Evolutionary conservation across 2,797 vertebrate species (phyloP).

Genomic region (Gallirallus australis): DNA sequence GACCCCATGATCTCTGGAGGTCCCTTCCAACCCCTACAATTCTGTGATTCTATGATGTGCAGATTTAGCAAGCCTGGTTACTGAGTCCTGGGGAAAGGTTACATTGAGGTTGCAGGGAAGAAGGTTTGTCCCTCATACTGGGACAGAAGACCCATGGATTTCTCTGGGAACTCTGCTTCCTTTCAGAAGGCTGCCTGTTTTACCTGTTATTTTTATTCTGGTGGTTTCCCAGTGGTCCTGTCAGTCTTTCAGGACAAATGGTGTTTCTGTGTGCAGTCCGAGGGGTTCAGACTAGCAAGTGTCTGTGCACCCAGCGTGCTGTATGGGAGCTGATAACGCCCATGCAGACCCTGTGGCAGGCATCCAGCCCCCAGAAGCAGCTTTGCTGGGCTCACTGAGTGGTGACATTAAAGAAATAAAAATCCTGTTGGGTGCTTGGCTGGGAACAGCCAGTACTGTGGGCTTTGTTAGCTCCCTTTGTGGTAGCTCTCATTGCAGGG

Average conservation of each 20-base stretch:
- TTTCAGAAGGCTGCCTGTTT: neutral
- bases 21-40: too few species aligned
- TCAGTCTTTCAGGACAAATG: neutral
- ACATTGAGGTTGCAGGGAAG: neutral
- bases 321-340: neutral
- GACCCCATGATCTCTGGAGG: too few species aligned
- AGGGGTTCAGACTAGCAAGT: neutral
- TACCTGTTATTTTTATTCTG: neutral
- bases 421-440: neutral
- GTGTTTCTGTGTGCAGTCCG: neutral
- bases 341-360: neutral
- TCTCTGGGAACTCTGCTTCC: neutral
- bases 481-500: too few species aligned
- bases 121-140: neutral
- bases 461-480: neutral
- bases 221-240: neutral
- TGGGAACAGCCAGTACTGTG: neutral
- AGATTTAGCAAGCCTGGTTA: neutral
- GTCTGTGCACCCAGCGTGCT: neutral
- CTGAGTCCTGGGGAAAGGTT: neutral
- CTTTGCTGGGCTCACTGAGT: neutral
- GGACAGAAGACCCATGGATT: neutral
- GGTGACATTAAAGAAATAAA: neutral
- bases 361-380: neutral
- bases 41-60: neutral